phyloP scores from a whole-genome alignment of 2,888 invertebrate species.

The Lepidochrysops patricia region DNA sequence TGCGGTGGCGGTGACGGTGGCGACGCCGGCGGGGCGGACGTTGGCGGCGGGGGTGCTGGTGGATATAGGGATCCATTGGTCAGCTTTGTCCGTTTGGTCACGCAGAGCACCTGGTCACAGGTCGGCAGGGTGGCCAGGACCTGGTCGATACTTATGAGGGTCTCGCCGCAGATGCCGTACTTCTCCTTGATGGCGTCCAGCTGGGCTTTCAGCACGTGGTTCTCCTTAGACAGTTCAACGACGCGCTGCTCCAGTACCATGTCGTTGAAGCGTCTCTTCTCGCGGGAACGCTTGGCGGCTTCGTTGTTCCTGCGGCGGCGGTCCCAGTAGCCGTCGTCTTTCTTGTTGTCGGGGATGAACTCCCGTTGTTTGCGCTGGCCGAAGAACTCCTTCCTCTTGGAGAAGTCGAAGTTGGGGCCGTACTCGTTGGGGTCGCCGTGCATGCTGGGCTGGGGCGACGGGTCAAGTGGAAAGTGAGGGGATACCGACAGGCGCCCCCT shows the following conservation, averaged over 20 bases:
- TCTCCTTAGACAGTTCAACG: constrained; percentile 95
- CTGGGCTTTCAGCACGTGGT: constrained; percentile 94
- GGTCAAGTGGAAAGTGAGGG: constrained; percentile 68
- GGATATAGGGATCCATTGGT: constrained; percentile 70
- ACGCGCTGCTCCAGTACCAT: constrained; percentile 96
- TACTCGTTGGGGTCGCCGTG: constrained; percentile 49
- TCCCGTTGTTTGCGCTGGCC: constrained; percentile 95
- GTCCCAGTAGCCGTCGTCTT: constrained; percentile 98
- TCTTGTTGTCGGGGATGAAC: constrained; percentile 96
- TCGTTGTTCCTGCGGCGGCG: constrained; percentile 96
- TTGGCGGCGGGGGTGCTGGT: constrained; percentile 70
- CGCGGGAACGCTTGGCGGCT: constrained; percentile 96
- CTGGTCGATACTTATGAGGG: constrained; percentile 90
- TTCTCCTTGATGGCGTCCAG: constrained; percentile 94
- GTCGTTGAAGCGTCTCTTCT: constrained; percentile 96
- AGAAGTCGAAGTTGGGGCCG: constrained; percentile 73
- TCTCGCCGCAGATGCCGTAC: constrained; percentile 91
- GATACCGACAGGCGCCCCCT: constrained; percentile 57
- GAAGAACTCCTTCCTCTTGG: constrained; percentile 88
- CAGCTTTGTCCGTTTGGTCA: constrained; percentile 81
- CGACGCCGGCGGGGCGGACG: constrained; percentile 64
- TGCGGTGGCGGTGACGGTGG: constrained; percentile 72
- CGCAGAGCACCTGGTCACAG: constrained; percentile 88
- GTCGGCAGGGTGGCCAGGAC: constrained; percentile 89
- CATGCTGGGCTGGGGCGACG: constrained; percentile 41